Evolutionary conservation across 1,140 invertebrate genomes (phyloP).

Genomic region (Sinonovacula constricta): DNA sequence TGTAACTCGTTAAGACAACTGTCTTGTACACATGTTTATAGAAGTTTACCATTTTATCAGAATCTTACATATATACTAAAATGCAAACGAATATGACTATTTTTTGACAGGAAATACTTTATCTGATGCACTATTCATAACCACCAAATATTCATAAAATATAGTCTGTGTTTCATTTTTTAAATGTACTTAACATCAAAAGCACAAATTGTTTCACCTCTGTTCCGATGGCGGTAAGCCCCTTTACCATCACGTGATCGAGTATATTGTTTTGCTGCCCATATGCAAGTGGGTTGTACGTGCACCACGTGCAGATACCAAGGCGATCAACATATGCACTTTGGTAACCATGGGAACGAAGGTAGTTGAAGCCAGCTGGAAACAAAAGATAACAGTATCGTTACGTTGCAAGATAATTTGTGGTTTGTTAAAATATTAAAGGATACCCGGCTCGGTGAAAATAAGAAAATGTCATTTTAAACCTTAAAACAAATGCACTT

Average conservation of each 20-base stretch:
- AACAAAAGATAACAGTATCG: too few species aligned
- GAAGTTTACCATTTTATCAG: not conserved
- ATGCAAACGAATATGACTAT: not conserved
- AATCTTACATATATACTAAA: not conserved
- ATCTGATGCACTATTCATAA: not conserved
- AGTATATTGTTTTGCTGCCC: conserved; percentile 4
- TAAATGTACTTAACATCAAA: too few species aligned
- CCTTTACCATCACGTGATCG: conserved; percentile 33
- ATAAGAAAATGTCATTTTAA: too few species aligned
- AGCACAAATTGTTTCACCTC: not conserved
- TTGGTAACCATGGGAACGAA: not conserved
- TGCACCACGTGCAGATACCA: conserved; percentile 40
- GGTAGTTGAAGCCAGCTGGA: conserved; percentile 9
- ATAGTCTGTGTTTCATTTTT: not conserved
- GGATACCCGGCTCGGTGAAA: too few species aligned
- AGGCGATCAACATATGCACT: not conserved
- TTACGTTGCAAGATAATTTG: too few species aligned
- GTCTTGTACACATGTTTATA: not conserved
- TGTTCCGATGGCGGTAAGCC: not conserved
- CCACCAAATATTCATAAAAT: not conserved
- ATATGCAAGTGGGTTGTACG: conserved; percentile 26
- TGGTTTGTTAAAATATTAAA: too few species aligned
- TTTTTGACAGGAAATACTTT: not conserved
- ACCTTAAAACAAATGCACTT: too few species aligned
- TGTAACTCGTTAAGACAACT: not conserved